A percentile compares a stretch with the other conserved stretches of the same genome.
These are phyloP conservation scores for Axinella damicornis DNA, from an alignment of 37 sponge, comb jelly and placozoan species.

Conservation along the genomic window DNA sequence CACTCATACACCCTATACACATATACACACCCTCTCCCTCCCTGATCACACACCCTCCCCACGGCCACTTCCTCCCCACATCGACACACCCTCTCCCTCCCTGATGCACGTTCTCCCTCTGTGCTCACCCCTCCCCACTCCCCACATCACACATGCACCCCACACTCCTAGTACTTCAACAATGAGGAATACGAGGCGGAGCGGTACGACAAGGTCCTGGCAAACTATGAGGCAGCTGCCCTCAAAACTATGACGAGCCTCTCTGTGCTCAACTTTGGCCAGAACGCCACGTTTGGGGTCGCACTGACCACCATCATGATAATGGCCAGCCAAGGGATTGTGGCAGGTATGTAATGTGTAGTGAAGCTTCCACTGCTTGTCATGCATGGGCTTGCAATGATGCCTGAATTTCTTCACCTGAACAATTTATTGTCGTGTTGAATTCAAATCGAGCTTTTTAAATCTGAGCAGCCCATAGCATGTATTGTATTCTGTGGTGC, in stretches of 20 bases:
- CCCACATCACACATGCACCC: too few species aligned
- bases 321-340: constrained; percentile 87
- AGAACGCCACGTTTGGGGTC: constrained; percentile 79
- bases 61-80: too few species aligned
- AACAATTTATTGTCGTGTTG: background rate
- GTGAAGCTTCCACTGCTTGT: too few species aligned
- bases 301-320: constrained; percentile 94
- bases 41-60: background rate
- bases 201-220: constrained; percentile 76
- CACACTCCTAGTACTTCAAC: constrained; percentile 97
- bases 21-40: too few species aligned
- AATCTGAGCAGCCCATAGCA: constrained; percentile 3
- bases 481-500: background rate
- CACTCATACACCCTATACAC: background rate
- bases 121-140: too few species aligned
- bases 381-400: constrained; percentile 49
- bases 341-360: constrained; percentile 53
- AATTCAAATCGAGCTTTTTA: constrained; percentile 11
- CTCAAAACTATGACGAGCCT: constrained; percentile 93
- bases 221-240: constrained; percentile 80
- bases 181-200: constrained; percentile 90
- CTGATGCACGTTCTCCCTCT: too few species aligned
- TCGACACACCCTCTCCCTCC: too few species aligned
- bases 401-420: constrained; percentile 49
- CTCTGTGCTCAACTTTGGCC: constrained; percentile 90